Base-by-base conservation (phyloP, 2,888 invertebrate species). In the Aleiodes alternator region DNA sequence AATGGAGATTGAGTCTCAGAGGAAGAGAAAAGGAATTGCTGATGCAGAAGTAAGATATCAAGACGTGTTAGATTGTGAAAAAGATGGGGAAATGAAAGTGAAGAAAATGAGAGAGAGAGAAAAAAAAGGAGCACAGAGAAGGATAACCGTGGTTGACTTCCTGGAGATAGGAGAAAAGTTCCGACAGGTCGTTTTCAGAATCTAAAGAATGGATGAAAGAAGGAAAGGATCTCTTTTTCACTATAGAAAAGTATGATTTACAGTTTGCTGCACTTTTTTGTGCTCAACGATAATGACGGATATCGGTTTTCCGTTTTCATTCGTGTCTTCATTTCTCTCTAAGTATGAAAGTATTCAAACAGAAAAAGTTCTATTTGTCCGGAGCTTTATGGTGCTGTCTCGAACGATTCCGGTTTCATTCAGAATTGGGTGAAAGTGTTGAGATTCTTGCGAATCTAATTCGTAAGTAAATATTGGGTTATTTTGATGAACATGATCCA, bases 21-120 rank as follows among this genome's bases (percentile, higher is more conserved):
- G 57, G 14, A 16, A 50, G 5, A 11, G n/a, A 31, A 9, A 43
- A 43, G 56, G 66, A 48, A 64, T 29, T 50, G 59, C 50, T 73
- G 55, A 68, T 11, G 68, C 29, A 53, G 29, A 68, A 53, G 55
- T 55, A 23, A 9, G 57, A 70, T 57, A 72, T 64, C 43, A 16
- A 43, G 73, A 68, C 48, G 73, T 73, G 73, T 53, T 68, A 73
- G 64, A 73, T 73, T 68, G 66, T 43, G 68, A 73, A 73, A 66
- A 64, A 73, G 68, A 68, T 72, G 61, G 57, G 8, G 61, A 38
- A n/a, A 61, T 8, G 38, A 38, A 38, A 23, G 23, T 38, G 38
- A 38, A n/a, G 43, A 34, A 72, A 55, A 31, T 34, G 38, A 38
- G 72, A 23, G 31, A 57, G 31, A 34, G 31, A 31, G n/a, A 4